Percentiles rank a stretch among this genome's conserved stretches.
phyloP scores from a whole-genome alignment of 2,113 vertebrate genomes.

The Ceuthmochares aereus region DNA sequence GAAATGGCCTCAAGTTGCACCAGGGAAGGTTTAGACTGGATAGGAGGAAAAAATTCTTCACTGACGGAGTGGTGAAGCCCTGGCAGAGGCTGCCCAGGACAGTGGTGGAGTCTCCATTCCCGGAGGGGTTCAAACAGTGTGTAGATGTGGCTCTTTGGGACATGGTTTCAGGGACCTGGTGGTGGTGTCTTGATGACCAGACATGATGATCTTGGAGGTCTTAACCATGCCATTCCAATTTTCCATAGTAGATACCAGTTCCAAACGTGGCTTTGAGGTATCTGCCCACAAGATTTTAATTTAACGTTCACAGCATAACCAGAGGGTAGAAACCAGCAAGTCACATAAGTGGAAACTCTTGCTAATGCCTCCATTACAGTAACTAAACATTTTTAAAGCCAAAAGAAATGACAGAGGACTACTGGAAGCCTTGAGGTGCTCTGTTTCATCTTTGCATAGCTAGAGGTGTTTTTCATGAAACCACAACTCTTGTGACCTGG shows the following conservation, averaged over 20 bases:
- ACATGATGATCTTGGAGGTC: too few species aligned
- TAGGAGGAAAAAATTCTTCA: too few species aligned
- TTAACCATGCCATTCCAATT: not conserved
- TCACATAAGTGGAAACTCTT: not conserved
- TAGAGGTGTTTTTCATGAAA: not conserved
- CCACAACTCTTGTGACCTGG: not conserved
- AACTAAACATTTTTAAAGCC: not conserved
- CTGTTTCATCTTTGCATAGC: not conserved
- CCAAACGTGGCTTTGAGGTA: not conserved
- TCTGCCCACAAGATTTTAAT: not conserved
- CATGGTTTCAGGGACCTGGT: too few species aligned
- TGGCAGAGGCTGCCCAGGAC: too few species aligned
- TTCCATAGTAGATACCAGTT: not conserved
- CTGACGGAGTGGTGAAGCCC: too few species aligned
- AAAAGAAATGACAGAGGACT: not conserved
- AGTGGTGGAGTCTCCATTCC: too few species aligned
- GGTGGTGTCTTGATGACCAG: too few species aligned
- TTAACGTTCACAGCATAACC: not conserved
- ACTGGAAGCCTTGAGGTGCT: not conserved
- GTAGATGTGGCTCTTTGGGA: too few species aligned
- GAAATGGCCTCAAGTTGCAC: too few species aligned
- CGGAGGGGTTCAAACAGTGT: too few species aligned
- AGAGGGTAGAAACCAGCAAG: not conserved
- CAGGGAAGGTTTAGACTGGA: too few species aligned
- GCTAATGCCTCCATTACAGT: not conserved